phyloP scores from a whole-genome alignment of 2,888 invertebrate species.

The Acanthosepion lycidas region DNA sequence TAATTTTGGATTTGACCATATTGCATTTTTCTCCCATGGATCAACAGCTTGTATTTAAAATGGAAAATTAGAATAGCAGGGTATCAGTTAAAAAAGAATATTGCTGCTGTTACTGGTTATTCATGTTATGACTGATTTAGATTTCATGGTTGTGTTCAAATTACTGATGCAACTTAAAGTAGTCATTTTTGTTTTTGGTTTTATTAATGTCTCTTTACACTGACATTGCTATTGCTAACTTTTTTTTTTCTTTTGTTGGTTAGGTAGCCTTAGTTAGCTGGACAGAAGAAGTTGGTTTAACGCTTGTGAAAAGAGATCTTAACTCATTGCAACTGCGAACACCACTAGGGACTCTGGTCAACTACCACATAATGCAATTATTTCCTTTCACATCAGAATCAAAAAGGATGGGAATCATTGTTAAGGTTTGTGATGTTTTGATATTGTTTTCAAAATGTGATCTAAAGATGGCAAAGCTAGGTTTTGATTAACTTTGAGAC shows the following conservation, averaged over 20 bases:
- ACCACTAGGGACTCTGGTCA: constrained; percentile 76
- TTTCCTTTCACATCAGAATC: constrained; percentile 86
- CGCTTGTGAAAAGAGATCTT: constrained; percentile 79
- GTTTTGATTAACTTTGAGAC: too few relatives aligned
- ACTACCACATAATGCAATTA: constrained; percentile 80
- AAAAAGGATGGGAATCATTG: constrained; percentile 85
- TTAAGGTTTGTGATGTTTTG: constrained; percentile 76
- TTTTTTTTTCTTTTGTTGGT: constrained; percentile 50
- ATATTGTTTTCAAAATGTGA: neutral
- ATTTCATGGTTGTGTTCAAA: too few relatives aligned
- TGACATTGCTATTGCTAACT: neutral
- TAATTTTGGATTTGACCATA: too few relatives aligned
- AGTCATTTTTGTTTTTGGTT: too few relatives aligned
- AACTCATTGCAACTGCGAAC: constrained; percentile 77
- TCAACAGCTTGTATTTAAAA: too few relatives aligned
- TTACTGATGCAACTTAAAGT: too few relatives aligned
- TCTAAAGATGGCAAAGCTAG: too few relatives aligned
- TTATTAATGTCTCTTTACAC: neutral
- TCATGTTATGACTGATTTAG: too few relatives aligned
- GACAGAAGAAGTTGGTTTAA: constrained; percentile 83
- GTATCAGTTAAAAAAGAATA: too few relatives aligned
- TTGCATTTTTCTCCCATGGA: too few relatives aligned
- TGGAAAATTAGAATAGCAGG: too few relatives aligned
- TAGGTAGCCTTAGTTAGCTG: constrained; percentile 83
- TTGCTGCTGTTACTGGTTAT: too few relatives aligned